Evolutionary conservation across 1,140 invertebrate genomes (phyloP).

Genomic region (Lordiphosa mommai): DNA sequence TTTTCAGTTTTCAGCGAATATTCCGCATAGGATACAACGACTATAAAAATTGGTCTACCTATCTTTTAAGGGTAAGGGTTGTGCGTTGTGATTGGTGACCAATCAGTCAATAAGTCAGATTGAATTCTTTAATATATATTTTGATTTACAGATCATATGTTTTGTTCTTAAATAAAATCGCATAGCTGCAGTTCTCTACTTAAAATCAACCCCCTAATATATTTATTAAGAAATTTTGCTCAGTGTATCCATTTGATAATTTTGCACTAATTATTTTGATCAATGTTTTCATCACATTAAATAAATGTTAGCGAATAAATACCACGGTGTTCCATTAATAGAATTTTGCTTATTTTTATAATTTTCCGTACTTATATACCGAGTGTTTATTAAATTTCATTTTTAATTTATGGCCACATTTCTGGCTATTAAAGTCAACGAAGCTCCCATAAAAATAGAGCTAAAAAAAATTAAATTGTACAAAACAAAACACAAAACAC

Average conservation of each 20-base stretch:
- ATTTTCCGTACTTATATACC: neutral
- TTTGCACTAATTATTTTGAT: constrained; percentile 22
- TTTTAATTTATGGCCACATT: constrained; percentile 43
- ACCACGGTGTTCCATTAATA: constrained; percentile 15
- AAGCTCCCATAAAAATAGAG: constrained; percentile 18
- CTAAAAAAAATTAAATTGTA: neutral
- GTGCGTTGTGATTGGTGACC: too few relatives aligned
- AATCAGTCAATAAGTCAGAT: too few relatives aligned
- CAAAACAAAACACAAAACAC: constrained; percentile 25
- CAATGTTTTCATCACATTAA: constrained; percentile 34
- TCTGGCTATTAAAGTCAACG: constrained; percentile 36
- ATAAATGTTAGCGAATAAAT: constrained; percentile 19
- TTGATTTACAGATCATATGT: too few relatives aligned
- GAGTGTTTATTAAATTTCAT: neutral
- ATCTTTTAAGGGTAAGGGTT: too few relatives aligned
- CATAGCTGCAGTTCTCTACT: too few relatives aligned
- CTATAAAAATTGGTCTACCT: too few relatives aligned
- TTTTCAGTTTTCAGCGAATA: too few relatives aligned
- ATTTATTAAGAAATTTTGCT: neutral
- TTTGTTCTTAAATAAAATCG: too few relatives aligned
- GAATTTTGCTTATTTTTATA: constrained; percentile 20
- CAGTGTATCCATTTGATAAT: neutral
- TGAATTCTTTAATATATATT: too few relatives aligned
- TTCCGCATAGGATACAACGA: too few relatives aligned
- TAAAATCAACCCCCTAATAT: too few relatives aligned